Evolutionary conservation across 2,888 invertebrate species (phyloP), one percentile per base, ranked within the genome.

Genomic region (Tipula lateralis): DNA sequence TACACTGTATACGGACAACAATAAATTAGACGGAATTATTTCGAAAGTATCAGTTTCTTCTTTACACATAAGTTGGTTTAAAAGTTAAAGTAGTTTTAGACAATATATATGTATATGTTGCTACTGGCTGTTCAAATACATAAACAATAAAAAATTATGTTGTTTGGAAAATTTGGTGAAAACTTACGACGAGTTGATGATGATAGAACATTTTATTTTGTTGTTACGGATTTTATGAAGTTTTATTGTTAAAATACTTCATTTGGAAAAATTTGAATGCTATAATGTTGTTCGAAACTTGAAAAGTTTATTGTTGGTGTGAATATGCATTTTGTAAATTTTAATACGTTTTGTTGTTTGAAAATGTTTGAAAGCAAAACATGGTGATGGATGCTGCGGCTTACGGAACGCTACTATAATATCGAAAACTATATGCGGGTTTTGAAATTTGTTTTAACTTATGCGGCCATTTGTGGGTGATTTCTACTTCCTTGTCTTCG

Each of bases 1-100:
- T 36, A 36, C 9, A 36, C 9, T 50, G 16, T 66, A 19, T 24
- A 24, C 66, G 66, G 66, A 66, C 66, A 66, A 66, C 66, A 66
- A 66, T 24, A 66, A 19, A 66, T 66, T 66, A 24, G 24, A 66
- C 66, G 24, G 24, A 66, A 66, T 44, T 66, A 66, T 66, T 44
- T 24, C 1, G n/a, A n/a, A n/a, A n/a, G 66, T 24, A 66, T 66
- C 66, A 66, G 66, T 66, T 66, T 19, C 66, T 24, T 66, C n/a
- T n/a, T n/a, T n/a, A n/a, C n/a, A n/a, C n/a, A n/a, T 24, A 66
- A 66, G 66, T 66, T 66, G 66, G 66, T 66, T 66, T 66, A 66
- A 66, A 66, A 66, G 66, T 66, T 66, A 66, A 66, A 66, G 66
- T 66, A 24, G 66, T 66, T 66, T 66, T 24, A n/a, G n/a, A n/a